phyloP scores from a whole-genome alignment of 2,888 invertebrate genomes.

The Euzophera pinguis region DNA sequence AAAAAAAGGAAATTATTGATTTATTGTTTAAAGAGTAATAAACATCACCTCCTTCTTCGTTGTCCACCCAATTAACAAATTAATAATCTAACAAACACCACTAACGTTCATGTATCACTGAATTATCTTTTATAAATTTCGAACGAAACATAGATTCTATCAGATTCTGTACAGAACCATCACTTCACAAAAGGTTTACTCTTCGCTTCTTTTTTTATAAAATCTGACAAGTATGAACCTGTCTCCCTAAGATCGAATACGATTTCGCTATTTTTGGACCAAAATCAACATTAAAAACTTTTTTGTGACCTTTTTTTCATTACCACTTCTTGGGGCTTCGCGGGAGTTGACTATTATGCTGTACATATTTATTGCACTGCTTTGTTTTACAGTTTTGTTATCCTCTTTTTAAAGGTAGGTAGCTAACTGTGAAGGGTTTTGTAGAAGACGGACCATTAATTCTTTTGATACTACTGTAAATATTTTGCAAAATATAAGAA shows the following conservation, averaged over 20 bases:
- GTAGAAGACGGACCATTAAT: no score
- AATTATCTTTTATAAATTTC: no score
- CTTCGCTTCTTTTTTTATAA: not conserved
- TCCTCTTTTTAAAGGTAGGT: not conserved
- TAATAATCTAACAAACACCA: no score
- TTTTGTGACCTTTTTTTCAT: not conserved
- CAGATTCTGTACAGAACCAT: not conserved
- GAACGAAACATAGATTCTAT: no score
- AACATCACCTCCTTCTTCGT: no score
- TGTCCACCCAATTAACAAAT: no score
- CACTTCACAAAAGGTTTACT: not conserved
- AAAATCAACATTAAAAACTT: slow-evolving; percentile 7
- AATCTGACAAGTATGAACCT: slow-evolving; percentile 7
- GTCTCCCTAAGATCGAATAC: slow-evolving; percentile 3
- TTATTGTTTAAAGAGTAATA: no score
- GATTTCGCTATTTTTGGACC: slow-evolving; percentile 9
- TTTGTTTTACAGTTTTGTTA: not conserved
- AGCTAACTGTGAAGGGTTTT: no score
- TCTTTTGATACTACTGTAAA: no score
- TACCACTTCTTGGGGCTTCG: not conserved
- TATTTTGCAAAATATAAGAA: no score
- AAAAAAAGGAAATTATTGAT: no score
- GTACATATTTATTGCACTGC: slow-evolving; percentile 3
- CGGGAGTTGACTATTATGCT: slow-evolving; percentile 2
- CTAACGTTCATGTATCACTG: no score